A percentile compares a stretch with the other conserved stretches of the same genome.
Evolutionary conservation across 2,113 vertebrate genomes (phyloP).

Genomic region (Sorex fumeus): DNA sequence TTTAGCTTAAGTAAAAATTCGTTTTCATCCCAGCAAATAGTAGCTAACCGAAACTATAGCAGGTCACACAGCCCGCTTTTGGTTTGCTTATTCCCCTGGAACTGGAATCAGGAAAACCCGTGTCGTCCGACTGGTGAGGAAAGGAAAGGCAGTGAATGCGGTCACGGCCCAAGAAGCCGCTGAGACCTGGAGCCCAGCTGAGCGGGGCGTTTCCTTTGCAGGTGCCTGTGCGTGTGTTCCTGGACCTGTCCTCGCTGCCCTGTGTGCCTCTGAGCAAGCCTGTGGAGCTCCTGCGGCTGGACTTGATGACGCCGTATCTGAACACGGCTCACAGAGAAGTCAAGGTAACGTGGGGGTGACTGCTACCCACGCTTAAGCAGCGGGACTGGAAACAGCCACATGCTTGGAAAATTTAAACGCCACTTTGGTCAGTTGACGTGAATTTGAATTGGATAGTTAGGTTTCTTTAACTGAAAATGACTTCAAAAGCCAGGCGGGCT

Average conservation of each 20-base stretch:
- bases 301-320: constrained; percentile 94
- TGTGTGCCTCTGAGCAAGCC: constrained; percentile 93
- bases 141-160: neutral
- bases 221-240: constrained; percentile 96
- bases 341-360: constrained; percentile 87
- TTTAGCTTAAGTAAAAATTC: constrained; percentile 18
- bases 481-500: constrained; percentile 15
- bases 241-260: constrained; percentile 94
- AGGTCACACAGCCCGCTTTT: constrained; percentile 2
- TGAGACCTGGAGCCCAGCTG: too few relatives aligned
- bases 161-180: too few relatives aligned
- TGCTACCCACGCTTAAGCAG: too few relatives aligned
- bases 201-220: constrained; percentile 73
- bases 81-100: constrained; percentile 4
- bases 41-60: constrained; percentile 1
- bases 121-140: neutral
- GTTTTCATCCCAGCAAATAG: neutral
- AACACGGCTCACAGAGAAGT: constrained; percentile 93
- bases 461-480: neutral
- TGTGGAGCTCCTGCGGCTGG: constrained; percentile 94
- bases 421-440: neutral
- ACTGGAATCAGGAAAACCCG: neutral
- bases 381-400: neutral
- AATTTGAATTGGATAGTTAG: constrained; percentile 36
- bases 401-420: constrained; percentile 55